Evolutionary conservation across 2,888 invertebrate species (phyloP), one percentile per base, ranked within the genome.

Genomic region (Auanema sp.): DNA sequence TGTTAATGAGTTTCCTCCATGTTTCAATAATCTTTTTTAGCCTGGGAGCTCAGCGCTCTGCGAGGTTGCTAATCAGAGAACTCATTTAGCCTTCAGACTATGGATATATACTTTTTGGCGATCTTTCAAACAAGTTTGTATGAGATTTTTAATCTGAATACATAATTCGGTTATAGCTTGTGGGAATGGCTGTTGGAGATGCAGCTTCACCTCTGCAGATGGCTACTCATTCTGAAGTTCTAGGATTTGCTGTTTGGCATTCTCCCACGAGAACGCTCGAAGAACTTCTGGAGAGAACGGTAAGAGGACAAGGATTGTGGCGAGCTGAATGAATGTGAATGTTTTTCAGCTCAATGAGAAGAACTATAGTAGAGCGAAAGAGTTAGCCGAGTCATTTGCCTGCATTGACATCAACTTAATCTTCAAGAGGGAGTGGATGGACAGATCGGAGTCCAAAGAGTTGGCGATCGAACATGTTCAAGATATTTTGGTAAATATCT

Each of bases 181-280:
- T 75, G 2, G 74, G 76, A 55, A 75, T 76, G 71, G 72, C 74
- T 14, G 71, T 76, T 56, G 76, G 76, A 14, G 76, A 76, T 14
- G 63, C 74, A 0, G 72, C 76, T 1, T 58, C 69, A 42, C 74
- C 72, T 10, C 63, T 76, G 21, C 69, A 72, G 42, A 72, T 71
- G 71, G 74, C 68, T 1, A 75, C 72, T 1, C 72, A 71, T 58
- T 58, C 67, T 23, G 72, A 69, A 0, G 63, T 64, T 21, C 64
- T 72, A 49, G 67, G 72, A 2, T 76, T 76, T 51, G 41, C 60
- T 8, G 33, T 76, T 33, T 64, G 60, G 55, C 73, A 76, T 50
- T 59, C 67, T 6, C 74, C 76, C 4, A 76, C 71, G 0, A 66
- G 71, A 23, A 72, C 72, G 0, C 65, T 76, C 6, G 68, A 72